These are phyloP conservation scores for Lasioglossum baleicum DNA, from an alignment of 1,140 invertebrate genomes.

Conservation along the genomic window DNA sequence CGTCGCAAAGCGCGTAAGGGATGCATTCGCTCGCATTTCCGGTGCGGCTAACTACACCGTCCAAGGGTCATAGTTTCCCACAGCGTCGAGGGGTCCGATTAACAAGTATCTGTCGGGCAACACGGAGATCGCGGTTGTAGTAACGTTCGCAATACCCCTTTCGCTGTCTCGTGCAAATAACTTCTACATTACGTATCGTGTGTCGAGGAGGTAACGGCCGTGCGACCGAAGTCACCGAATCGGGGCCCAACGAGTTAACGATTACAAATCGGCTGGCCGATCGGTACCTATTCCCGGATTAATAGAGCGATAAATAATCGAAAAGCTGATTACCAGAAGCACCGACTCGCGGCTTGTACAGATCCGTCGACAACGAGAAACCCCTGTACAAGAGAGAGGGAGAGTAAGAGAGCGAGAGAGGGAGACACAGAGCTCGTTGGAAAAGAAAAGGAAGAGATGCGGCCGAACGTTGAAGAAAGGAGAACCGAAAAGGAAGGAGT, in stretches of 20 bases:
- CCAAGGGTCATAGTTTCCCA: not conserved
- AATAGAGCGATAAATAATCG: slow-evolving; percentile 78
- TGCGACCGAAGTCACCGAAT: slow-evolving; percentile 51
- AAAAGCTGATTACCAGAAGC: slow-evolving; percentile 75
- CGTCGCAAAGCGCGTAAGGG: too few species aligned
- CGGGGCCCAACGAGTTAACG: slow-evolving; percentile 70
- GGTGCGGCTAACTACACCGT: too few species aligned
- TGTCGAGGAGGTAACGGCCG: slow-evolving; percentile 7
- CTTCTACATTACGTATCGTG: slow-evolving; percentile 47
- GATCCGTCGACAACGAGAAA: slow-evolving; percentile 31
- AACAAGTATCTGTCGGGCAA: slow-evolving; percentile 44
- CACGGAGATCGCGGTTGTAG: slow-evolving; percentile 38
- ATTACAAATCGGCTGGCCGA: slow-evolving; percentile 76
- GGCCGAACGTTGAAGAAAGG: slow-evolving; percentile 1
- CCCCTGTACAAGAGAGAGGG: not conserved
- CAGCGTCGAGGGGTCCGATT: slow-evolving; percentile 3
- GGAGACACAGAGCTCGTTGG: slow-evolving; percentile 4
- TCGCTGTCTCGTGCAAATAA: slow-evolving; percentile 51
- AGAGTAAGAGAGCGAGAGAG: too few species aligned
- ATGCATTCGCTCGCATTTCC: too few species aligned
- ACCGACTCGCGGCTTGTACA: slow-evolving; percentile 44
- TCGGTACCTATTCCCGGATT: slow-evolving; percentile 75
- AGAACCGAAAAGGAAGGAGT: not conserved
- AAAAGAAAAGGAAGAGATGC: slow-evolving; percentile 51
- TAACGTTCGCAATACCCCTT: slow-evolving; percentile 44